A percentile compares a stretch with the other conserved stretches of the same genome.
phyloP scores from a whole-genome alignment of 2,888 invertebrate species.

The Cataglyphis livida region DNA sequence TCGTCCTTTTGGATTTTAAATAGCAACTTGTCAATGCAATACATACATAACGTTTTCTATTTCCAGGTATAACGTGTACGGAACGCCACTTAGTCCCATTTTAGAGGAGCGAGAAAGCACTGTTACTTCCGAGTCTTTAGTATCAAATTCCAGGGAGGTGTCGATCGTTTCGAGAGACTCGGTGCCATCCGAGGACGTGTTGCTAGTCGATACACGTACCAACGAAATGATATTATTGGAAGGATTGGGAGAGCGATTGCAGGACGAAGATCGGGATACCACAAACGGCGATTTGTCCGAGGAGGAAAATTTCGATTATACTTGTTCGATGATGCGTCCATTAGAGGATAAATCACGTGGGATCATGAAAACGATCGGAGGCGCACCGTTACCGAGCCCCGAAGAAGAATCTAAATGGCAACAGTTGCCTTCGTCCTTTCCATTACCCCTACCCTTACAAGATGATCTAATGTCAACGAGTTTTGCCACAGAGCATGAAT shows the following conservation, averaged over 20 bases:
- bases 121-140: slow-evolving; percentile 81
- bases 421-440: slow-evolving; percentile 73
- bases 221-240: slow-evolving; percentile 86
- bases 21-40: background rate
- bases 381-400: slow-evolving; percentile 83
- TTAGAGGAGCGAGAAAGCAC: slow-evolving; percentile 87
- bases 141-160: slow-evolving; percentile 83
- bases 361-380: slow-evolving; percentile 70
- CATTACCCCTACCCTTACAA: slow-evolving; percentile 79
- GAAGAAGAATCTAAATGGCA: slow-evolving; percentile 84
- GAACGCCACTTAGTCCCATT: slow-evolving; percentile 88
- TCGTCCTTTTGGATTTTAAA: background rate
- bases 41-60: slow-evolving; percentile 60
- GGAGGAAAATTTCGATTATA: slow-evolving; percentile 78
- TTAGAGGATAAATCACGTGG: slow-evolving; percentile 64
- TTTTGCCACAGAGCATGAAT: slow-evolving; percentile 88
- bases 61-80: slow-evolving; percentile 87
- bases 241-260: slow-evolving; percentile 69
- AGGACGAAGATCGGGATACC: slow-evolving; percentile 76
- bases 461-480: slow-evolving; percentile 85
- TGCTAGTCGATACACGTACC: slow-evolving; percentile 86
- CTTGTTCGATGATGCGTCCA: slow-evolving; percentile 56
- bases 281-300: slow-evolving; percentile 79
- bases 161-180: slow-evolving; percentile 81
- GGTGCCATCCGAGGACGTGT: slow-evolving; percentile 83